Conservation (phyloP, 2,888 invertebrate genomes). For the Heliconius sara region DNA sequence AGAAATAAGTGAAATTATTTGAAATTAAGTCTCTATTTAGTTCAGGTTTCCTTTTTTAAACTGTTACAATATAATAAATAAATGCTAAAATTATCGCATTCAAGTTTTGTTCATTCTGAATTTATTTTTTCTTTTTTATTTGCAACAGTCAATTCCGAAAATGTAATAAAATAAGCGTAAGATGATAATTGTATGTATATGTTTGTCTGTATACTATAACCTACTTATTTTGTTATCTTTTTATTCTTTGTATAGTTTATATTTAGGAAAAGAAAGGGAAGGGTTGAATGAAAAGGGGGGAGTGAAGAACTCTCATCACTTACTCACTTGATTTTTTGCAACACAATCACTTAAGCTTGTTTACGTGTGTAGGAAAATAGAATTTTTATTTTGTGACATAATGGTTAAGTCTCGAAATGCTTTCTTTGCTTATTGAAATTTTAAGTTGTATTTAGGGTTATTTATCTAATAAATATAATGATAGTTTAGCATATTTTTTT, state of each 20-base stretch:
- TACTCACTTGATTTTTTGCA: neutral
- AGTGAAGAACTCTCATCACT: slow-evolving; percentile 9
- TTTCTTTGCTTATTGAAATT: neutral
- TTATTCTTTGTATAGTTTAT: neutral
- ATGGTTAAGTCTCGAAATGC: neutral
- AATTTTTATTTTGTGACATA: slow-evolving; percentile 3
- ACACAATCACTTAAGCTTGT: slow-evolving; percentile 26
- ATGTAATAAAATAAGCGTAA: too few species aligned
- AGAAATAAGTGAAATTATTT: neutral
- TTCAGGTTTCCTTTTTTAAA: too few species aligned
- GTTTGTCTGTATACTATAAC: neutral
- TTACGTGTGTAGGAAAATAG: neutral
- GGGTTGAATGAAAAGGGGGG: neutral
- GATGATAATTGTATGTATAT: neutral
- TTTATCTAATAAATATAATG: too few species aligned
- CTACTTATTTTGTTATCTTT: neutral
- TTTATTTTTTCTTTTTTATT: too few species aligned
- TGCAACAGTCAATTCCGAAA: too few species aligned
- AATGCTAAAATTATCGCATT: too few species aligned
- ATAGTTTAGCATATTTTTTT: too few species aligned
- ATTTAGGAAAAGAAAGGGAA: neutral
- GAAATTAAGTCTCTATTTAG: too few species aligned
- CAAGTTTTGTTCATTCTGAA: too few species aligned
- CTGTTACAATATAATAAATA: too few species aligned
- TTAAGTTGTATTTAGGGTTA: neutral